Evolutionary conservation across 2,888 invertebrate genomes (phyloP).

Genomic region (Ellobium chinense): DNA sequence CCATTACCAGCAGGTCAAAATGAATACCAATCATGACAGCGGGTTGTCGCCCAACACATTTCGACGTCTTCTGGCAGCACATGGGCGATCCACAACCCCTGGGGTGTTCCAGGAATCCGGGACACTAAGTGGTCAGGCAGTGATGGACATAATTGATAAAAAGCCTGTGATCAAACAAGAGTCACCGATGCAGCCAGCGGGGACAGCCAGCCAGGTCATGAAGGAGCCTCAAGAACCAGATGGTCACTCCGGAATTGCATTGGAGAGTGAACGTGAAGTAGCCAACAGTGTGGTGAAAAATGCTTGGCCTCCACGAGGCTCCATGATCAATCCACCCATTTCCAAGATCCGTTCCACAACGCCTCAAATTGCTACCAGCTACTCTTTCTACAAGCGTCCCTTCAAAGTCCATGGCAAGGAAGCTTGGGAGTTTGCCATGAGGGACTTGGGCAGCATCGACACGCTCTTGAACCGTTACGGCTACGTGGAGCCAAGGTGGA

Average conservation of each 20-base stretch:
- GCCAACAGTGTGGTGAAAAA: constrained; percentile 11
- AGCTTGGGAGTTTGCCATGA: constrained; percentile 66
- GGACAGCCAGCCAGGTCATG: neutral
- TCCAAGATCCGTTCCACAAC: neutral
- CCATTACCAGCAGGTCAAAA: too few species aligned
- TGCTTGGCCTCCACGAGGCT: constrained; percentile 3
- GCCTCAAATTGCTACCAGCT: constrained; percentile 16
- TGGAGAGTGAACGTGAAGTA: constrained; percentile 1
- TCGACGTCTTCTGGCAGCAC: constrained; percentile 24
- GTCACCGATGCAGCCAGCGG: neutral
- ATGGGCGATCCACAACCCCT: constrained; percentile 23
- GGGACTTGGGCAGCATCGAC: constrained; percentile 66
- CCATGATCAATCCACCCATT: constrained; percentile 26
- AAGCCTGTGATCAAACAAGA: neutral
- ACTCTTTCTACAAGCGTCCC: constrained; percentile 36
- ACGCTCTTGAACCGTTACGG: constrained; percentile 65
- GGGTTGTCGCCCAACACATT: constrained; percentile 26
- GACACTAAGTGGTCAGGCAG: neutral
- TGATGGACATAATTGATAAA: neutral
- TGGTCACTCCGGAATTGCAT: too few species aligned
- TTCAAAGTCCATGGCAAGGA: constrained; percentile 61
- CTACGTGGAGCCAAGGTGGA: constrained; percentile 34
- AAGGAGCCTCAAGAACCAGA: neutral
- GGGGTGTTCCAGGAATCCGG: constrained; percentile 14
- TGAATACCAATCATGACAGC: constrained; percentile 16